phyloP scores from a whole-genome alignment of 2,113 vertebrate genomes.

The Psilopsiagon aurifrons region DNA sequence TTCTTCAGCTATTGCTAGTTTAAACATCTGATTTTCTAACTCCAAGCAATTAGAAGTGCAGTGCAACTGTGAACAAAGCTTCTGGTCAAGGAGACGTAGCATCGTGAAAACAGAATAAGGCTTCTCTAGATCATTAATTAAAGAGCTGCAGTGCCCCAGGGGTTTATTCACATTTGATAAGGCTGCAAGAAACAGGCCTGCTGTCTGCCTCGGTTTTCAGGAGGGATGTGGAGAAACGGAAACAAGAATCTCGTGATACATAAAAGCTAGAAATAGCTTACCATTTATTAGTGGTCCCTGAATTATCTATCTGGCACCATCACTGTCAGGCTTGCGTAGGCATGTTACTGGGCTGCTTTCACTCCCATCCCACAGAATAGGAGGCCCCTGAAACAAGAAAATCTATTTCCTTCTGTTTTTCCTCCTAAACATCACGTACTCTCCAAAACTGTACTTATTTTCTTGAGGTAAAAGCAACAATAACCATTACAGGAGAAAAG shows the following conservation, averaged over 20 bases:
- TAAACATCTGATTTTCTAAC: not conserved
- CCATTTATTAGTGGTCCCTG: not conserved
- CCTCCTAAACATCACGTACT: not conserved
- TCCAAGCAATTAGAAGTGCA: constrained; percentile 14
- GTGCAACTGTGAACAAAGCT: constrained; percentile 20
- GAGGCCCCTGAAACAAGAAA: not conserved
- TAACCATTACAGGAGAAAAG: not conserved
- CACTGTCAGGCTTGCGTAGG: not conserved
- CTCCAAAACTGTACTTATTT: not conserved
- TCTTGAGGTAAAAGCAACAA: not conserved
- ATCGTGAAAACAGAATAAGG: not conserved
- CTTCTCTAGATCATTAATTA: not conserved
- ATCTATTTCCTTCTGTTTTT: not conserved
- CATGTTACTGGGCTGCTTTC: not conserved
- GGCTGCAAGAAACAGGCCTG: not conserved
- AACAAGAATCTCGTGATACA: not conserved
- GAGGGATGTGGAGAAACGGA: not conserved
- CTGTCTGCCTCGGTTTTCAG: not conserved
- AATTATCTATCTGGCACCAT: not conserved
- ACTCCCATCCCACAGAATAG: not conserved
- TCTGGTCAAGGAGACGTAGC: not conserved
- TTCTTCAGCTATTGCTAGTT: not conserved
- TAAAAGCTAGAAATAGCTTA: constrained; percentile 13
- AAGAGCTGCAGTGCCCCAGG: not conserved
- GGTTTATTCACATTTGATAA: not conserved